These are phyloP conservation scores for Triops cancriformis DNA, from an alignment of 1,140 invertebrate genomes.

Conservation along the genomic window DNA sequence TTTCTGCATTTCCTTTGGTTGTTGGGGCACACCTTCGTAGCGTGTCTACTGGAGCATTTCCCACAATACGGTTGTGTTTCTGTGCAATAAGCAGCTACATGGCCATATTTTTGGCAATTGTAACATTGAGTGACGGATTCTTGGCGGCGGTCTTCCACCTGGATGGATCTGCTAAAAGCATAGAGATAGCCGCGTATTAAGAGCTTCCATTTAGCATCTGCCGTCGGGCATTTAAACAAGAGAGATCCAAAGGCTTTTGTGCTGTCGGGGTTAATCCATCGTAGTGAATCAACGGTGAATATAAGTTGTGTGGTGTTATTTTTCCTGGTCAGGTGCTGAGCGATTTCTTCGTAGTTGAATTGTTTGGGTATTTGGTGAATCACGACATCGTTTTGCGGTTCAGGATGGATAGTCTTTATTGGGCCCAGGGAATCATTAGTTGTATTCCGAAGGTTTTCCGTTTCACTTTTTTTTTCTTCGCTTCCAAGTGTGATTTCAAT, in stretches of 20 bases:
- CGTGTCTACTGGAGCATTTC: not conserved
- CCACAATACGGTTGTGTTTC: not conserved
- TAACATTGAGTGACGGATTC: constrained; percentile 6
- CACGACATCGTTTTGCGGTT: not conserved
- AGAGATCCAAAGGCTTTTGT: not conserved
- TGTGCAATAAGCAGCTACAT: not conserved
- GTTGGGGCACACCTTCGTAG: not conserved
- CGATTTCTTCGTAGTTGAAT: not conserved
- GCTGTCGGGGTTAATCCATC: constrained; percentile 17
- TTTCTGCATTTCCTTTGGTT: constrained; percentile 2
- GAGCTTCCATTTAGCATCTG: not conserved
- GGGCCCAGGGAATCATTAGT: too few species aligned
- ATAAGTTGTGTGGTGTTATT: not conserved
- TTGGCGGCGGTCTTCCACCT: not conserved
- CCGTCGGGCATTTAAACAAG: not conserved
- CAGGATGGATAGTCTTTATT: not conserved
- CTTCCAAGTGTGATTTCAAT: too few species aligned
- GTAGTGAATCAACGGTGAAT: not conserved
- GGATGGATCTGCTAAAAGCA: not conserved
- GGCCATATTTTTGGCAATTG: constrained; percentile 19
- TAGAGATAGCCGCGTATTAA: not conserved
- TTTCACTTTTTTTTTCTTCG: not conserved
- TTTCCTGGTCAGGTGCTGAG: not conserved
- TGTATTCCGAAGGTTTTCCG: too few species aligned
- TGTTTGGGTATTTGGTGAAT: constrained; percentile 12